Conservation (phyloP, 2,888 invertebrate species). For the Oligia latruncula region DNA sequence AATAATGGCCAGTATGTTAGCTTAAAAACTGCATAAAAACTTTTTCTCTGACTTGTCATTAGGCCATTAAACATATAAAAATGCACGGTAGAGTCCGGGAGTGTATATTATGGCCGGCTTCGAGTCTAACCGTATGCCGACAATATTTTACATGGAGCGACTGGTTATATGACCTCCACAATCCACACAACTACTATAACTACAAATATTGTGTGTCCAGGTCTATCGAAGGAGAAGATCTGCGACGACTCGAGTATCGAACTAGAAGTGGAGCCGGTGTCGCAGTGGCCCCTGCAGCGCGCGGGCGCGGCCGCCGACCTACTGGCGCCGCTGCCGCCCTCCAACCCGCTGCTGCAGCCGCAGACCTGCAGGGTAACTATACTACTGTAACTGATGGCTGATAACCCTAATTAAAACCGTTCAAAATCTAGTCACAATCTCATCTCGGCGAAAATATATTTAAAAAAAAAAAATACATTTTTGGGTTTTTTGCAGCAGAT, state of each 20-base stretch:
- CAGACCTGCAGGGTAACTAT: slow-evolving; percentile 48
- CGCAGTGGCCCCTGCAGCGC: slow-evolving; percentile 96
- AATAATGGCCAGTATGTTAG: neutral
- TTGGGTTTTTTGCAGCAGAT: neutral
- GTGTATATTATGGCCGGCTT: neutral
- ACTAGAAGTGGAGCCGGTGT: slow-evolving; percentile 95
- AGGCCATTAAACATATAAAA: too few species aligned
- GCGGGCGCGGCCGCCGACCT: slow-evolving; percentile 92
- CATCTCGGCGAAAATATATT: neutral
- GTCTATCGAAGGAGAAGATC: slow-evolving; percentile 94
- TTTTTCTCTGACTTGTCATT: neutral
- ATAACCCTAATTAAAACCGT: neutral
- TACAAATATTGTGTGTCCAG: slow-evolving; percentile 75
- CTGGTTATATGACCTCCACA: neutral
- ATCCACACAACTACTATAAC: neutral
- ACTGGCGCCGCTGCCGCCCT: slow-evolving; percentile 93
- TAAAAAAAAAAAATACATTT: too few species aligned
- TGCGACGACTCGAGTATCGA: slow-evolving; percentile 97
- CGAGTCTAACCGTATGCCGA: neutral
- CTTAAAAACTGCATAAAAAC: neutral
- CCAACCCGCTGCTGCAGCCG: slow-evolving; percentile 91
- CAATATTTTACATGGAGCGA: neutral
- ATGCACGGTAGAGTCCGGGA: neutral
- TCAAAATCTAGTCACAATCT: neutral
- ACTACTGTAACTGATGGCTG: neutral